Evolutionary conservation across 2,888 invertebrate genomes (phyloP).

Genomic region (Andrena minutula): DNA sequence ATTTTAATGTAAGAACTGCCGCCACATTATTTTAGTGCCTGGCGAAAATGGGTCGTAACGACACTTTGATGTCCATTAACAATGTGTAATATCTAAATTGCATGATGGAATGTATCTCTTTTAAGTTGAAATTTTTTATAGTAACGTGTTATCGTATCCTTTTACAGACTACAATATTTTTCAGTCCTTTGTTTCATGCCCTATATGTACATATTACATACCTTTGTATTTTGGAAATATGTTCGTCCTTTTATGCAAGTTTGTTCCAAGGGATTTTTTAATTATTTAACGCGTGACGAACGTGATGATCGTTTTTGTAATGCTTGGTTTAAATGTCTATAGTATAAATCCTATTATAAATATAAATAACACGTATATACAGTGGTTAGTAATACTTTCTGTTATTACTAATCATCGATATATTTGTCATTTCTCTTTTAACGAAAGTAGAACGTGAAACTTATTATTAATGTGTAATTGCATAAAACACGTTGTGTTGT

Average conservation of each 20-base stretch:
- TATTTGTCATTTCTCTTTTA: constrained; percentile 10
- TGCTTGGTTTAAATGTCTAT: constrained; percentile 34
- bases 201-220: constrained; percentile 37
- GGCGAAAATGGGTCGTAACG: constrained; percentile 47
- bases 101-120: constrained; percentile 57
- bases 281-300: constrained; percentile 31
- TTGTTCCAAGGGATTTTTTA: constrained; percentile 34
- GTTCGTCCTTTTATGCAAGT: constrained; percentile 21
- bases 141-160: constrained; percentile 34
- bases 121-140: constrained; percentile 35
- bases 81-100: constrained; percentile 55
- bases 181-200: constrained; percentile 33
- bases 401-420: constrained; percentile 17
- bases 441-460: constrained; percentile 26
- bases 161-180: constrained; percentile 17
- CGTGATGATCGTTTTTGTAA: constrained; percentile 32
- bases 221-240: constrained; percentile 16
- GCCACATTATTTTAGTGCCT: constrained; percentile 49
- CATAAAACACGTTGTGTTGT: constrained; percentile 26
- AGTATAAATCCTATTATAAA: constrained; percentile 27
- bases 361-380: constrained; percentile 47
- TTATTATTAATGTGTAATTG: constrained; percentile 32
- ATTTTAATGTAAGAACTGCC: not conserved
- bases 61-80: constrained; percentile 59
- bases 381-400: constrained; percentile 24